A percentile compares a stretch with the other conserved stretches of the same genome.
phyloP scores from a whole-genome alignment of 2,113 vertebrate species.

The Columbina picui region DNA sequence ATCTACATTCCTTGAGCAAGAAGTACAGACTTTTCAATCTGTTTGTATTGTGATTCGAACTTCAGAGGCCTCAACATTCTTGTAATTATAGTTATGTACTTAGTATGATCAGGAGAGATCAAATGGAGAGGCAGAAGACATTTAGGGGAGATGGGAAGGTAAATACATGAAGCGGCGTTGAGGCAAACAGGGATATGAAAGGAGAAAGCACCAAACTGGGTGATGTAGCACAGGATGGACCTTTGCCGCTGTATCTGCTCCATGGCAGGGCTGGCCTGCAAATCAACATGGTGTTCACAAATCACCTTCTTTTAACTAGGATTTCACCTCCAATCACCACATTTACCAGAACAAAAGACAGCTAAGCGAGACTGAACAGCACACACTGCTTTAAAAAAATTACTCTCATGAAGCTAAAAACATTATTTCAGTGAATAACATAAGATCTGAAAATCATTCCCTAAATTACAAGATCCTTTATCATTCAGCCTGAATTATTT shows the following conservation, averaged over 20 bases:
- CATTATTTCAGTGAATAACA: background rate
- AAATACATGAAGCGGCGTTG: background rate
- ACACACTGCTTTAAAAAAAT: background rate
- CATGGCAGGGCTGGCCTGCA: background rate
- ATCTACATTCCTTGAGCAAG: background rate
- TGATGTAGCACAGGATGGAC: background rate
- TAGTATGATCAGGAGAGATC: background rate
- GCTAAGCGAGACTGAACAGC: background rate
- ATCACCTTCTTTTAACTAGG: background rate
- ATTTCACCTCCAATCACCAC: background rate
- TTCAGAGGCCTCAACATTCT: rapidly evolving
- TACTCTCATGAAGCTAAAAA: background rate
- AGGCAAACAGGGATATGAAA: background rate
- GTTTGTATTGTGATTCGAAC: background rate
- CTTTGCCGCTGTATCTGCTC: background rate
- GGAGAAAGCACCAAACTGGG: background rate
- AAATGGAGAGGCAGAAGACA: background rate
- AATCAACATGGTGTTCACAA: background rate
- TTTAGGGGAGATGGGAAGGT: background rate
- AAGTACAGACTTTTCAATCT: background rate
- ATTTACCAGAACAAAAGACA: background rate
- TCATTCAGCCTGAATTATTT: background rate
- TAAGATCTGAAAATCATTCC: background rate
- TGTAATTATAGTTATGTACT: background rate
- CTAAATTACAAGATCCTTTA: background rate